Evolutionary conservation across 2,797 vertebrate species (phyloP).

Genomic region (Threskiornis aethiopicus): DNA sequence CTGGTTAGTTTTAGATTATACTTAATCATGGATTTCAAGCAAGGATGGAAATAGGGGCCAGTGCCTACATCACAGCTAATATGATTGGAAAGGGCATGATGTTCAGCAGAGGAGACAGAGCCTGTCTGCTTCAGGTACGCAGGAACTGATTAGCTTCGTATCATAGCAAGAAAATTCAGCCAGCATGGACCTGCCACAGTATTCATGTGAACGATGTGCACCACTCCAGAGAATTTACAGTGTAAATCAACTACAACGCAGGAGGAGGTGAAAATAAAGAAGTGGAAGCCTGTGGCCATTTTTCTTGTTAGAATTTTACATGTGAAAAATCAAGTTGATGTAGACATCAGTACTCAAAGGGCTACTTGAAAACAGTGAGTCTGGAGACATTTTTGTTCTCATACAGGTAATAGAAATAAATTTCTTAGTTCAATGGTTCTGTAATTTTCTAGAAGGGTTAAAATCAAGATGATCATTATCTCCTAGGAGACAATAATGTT

Average conservation of each 20-base stretch:
- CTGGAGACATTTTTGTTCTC: not conserved
- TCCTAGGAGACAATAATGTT: slow-evolving; percentile 12
- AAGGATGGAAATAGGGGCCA: not conserved
- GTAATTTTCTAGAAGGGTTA: not conserved
- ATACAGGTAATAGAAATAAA: not conserved
- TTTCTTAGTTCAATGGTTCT: not conserved
- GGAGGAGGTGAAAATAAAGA: not conserved
- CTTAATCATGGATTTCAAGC: not conserved
- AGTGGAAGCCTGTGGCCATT: not conserved
- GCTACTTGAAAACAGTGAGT: not conserved
- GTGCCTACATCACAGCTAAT: not conserved
- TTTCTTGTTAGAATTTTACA: not conserved
- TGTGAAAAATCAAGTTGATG: not conserved
- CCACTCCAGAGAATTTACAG: not conserved
- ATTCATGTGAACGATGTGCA: not conserved
- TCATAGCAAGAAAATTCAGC: not conserved
- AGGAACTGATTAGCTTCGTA: not conserved
- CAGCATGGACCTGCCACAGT: accelerated
- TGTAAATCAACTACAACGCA: not conserved
- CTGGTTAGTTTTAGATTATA: not conserved
- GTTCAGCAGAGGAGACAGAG: not conserved
- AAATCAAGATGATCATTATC: not conserved
- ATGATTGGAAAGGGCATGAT: not conserved
- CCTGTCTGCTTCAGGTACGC: not conserved
- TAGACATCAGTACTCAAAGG: not conserved